Conservation (phyloP, 2,113 vertebrate species). For the Rhynchomys soricoides region DNA sequence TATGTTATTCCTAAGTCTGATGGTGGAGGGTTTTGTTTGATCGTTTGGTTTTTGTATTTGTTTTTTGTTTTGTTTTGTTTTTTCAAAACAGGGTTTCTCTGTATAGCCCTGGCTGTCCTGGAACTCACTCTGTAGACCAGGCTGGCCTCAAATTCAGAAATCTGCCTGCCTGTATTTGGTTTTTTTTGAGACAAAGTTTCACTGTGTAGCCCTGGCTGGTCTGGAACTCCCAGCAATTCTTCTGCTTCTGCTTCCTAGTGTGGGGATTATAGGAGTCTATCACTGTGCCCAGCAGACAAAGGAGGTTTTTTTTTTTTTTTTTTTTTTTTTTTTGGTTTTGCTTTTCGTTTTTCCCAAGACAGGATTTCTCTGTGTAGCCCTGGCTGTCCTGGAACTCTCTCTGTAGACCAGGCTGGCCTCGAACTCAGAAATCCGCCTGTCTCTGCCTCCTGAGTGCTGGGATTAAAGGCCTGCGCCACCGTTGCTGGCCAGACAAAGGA, state of each 20-base stretch:
- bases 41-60: background rate
- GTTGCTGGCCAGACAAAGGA: background rate
- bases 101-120: background rate
- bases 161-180: no score
- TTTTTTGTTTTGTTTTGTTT: background rate
- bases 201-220: background rate
- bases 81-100: background rate
- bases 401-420: no score
- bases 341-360: no score
- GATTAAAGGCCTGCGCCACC: no score
- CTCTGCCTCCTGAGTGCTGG: no score
- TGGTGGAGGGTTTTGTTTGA: background rate
- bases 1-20: background rate
- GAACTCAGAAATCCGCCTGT: no score
- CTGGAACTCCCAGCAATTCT: background rate
- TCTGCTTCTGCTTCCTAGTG: background rate
- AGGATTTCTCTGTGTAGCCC: no score
- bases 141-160: no score
- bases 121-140: no score
- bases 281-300: background rate
- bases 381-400: no score
- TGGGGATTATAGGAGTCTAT: background rate
- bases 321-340: no score
- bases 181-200: background rate
- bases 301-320: no score